Conservation (phyloP, 1,140 invertebrate genomes). For the Hyposmocoma kahamanoa region DNA sequence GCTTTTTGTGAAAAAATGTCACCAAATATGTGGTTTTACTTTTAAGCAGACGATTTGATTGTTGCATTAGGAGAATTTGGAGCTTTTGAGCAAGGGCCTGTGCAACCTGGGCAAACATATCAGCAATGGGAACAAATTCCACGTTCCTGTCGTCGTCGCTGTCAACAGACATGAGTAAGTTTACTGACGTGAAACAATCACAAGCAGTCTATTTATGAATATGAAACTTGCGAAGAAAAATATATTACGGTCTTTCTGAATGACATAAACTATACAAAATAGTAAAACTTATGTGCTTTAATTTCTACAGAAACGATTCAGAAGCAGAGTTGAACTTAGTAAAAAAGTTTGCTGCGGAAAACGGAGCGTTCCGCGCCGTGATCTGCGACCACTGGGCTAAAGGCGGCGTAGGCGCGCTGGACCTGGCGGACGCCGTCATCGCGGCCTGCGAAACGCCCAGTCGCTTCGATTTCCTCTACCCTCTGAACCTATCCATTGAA, state of each 20-base stretch:
- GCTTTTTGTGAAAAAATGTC: too few species aligned
- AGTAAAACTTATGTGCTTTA: too few species aligned
- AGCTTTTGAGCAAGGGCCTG: conserved; percentile 90
- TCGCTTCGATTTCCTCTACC: conserved; percentile 88
- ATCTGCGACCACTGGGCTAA: conserved; percentile 92
- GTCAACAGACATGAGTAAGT: conserved; percentile 91
- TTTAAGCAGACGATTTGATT: neutral
- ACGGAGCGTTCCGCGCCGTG: conserved; percentile 91
- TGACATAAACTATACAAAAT: too few species aligned
- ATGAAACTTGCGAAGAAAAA: too few species aligned
- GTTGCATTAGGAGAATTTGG: conserved; percentile 84
- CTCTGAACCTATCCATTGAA: conserved; percentile 83
- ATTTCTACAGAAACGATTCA: conserved; percentile 85
- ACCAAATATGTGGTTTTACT: too few species aligned
- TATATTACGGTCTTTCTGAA: too few species aligned
- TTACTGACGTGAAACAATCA: neutral
- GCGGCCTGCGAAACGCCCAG: conserved; percentile 79
- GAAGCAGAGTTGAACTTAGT: conserved; percentile 89
- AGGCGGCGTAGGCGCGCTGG: conserved; percentile 90
- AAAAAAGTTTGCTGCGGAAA: conserved; percentile 79
- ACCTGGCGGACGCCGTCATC: conserved; percentile 91
- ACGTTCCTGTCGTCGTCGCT: conserved; percentile 96
- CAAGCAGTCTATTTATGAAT: too few species aligned
- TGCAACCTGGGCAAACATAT: conserved; percentile 96
- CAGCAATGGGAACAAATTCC: conserved; percentile 91